These are phyloP conservation scores for Neosalanx taihuensis DNA, from an alignment of 2,797 vertebrate species.

Conservation along the genomic window DNA sequence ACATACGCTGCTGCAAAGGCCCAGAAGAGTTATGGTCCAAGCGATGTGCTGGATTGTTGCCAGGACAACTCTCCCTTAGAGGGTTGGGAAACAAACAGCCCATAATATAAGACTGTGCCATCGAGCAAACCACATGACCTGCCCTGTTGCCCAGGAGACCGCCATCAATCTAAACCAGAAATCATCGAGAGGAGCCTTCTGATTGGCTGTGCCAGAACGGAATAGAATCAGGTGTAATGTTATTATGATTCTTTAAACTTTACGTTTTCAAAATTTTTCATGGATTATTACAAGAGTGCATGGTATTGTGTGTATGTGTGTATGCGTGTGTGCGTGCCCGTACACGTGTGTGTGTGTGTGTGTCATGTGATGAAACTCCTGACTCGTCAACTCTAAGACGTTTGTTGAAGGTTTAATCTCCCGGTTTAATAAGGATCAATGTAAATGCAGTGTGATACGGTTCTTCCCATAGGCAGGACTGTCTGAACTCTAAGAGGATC, in stretches of 20 bases:
- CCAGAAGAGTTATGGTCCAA: slow-evolving; percentile 31
- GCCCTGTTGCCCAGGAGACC: slow-evolving; percentile 56
- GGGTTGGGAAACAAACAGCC: slow-evolving; percentile 60
- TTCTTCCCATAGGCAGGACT: slow-evolving; percentile 63
- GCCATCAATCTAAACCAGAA: slow-evolving; percentile 41
- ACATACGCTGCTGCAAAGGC: slow-evolving; percentile 24
- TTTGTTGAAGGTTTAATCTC: slow-evolving; percentile 64
- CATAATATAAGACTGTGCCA: slow-evolving; percentile 56
- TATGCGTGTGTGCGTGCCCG: slow-evolving; percentile 26
- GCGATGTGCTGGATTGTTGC: slow-evolving; percentile 57
- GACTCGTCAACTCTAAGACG: slow-evolving; percentile 34
- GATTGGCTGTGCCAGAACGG: neutral
- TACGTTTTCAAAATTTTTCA: slow-evolving; percentile 34
- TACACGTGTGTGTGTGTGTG: slow-evolving; percentile 8
- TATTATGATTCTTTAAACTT: slow-evolving; percentile 39
- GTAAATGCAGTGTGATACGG: slow-evolving; percentile 72
- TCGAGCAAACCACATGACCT: slow-evolving; percentile 55
- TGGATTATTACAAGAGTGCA: slow-evolving; percentile 54
- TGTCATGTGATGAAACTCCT: slow-evolving; percentile 36
- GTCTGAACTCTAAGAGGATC: slow-evolving; percentile 50
- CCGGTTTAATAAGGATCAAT: slow-evolving; percentile 75
- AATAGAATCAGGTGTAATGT: slow-evolving; percentile 22
- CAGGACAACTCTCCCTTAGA: slow-evolving; percentile 54
- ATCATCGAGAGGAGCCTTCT: slow-evolving; percentile 4
- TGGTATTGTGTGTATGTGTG: slow-evolving; percentile 6